Evolutionary conservation across 2,113 vertebrate species (phyloP), one percentile per base, ranked within the genome.

Genomic region (Anoplopoma fimbria): DNA sequence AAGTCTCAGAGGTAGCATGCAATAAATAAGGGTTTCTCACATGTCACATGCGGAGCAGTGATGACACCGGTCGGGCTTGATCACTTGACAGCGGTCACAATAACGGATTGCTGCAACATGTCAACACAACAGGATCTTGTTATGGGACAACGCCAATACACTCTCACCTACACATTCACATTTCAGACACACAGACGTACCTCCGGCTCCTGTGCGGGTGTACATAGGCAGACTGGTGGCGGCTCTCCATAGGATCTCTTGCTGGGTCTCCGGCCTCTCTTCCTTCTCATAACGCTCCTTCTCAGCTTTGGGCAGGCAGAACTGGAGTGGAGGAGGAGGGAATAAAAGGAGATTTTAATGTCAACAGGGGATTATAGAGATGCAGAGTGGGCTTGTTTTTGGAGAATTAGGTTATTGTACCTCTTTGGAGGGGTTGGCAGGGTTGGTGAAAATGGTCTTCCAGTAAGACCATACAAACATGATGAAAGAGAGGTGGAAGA

Each of bases 391-490:
- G 36, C 12, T n/a, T 49, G 49, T 40, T 65, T 60, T 36, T 33
- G 72, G 36, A 55, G 38, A 76, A 25, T 4, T 4, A 1, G 47
- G 13, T 42, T 53, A 38, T 3, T 49, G 36, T 97, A 99, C 98
- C 97, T 99, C 98, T 94, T 97, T 97, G 94, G 96, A 97, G 60
- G 98, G 98, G 84, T 94, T 96, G 91, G 96, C 94, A 72, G 97
- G 97, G 90, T 92, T 91, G 86, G 97, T 96, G 95, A 98, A 97
- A 94, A 99, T 98, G 91, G 98, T 98, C 95, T 97, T 98, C 97
- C 97, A 98, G 94, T 99, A 99, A 84, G 98, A 98, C 98, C 98
- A 99, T 27, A 97, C 95, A 94, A 99, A 99, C 97, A 99, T 97
- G 93, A 97, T 79, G 95, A 99, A 98, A 78, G 94, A 97, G 91